Percentiles rank a stretch among this genome's conserved stretches.
phyloP scores from a whole-genome alignment of 2,888 invertebrate genomes.

The Drosophila parthenogenetica region DNA sequence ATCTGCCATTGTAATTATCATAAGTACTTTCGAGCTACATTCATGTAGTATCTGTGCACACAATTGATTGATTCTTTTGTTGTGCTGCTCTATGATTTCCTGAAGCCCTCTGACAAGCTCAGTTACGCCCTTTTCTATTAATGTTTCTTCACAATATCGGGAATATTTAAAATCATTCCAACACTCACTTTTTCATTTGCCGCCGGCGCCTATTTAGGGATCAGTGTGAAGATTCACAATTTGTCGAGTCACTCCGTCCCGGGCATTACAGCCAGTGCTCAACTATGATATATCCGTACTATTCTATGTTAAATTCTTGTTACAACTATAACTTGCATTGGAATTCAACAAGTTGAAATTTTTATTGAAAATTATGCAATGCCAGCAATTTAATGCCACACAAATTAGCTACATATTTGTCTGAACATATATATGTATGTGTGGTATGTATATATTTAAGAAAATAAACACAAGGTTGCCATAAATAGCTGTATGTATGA shows the following conservation, averaged over 20 bases:
- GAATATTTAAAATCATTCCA: slow-evolving; percentile 36
- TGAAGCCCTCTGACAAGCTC: slow-evolving; percentile 62
- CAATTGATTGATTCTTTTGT: slow-evolving; percentile 72
- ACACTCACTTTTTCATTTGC: slow-evolving; percentile 58
- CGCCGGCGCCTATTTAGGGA: slow-evolving; percentile 67
- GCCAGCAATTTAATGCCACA: slow-evolving; percentile 48
- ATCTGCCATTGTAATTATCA: slow-evolving; percentile 71
- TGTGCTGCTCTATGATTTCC: slow-evolving; percentile 57
- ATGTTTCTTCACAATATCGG: slow-evolving; percentile 67
- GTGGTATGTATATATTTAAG: slow-evolving; percentile 1
- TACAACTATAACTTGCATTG: slow-evolving; percentile 21
- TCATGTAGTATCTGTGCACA: slow-evolving; percentile 27
- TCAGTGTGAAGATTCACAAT: slow-evolving; percentile 11
- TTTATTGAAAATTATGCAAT: slow-evolving; percentile 47
- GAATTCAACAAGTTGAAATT: slow-evolving; percentile 15
- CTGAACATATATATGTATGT: slow-evolving; percentile 6
- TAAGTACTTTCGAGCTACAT: slow-evolving; percentile 67
- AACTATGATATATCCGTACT: background rate
- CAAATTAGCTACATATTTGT: slow-evolving; percentile 28
- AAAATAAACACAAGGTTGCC: slow-evolving; percentile 52
- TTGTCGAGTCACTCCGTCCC: slow-evolving; percentile 48
- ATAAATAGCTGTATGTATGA: slow-evolving; percentile 24
- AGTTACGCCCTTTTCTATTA: slow-evolving; percentile 75
- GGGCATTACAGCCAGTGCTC: background rate
- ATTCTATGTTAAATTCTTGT: slow-evolving; percentile 37